A percentile compares a stretch with the other conserved stretches of the same genome.
Conservation (phyloP, 92 coral and sea anemone species). For the Plumapathes pennacea region DNA sequence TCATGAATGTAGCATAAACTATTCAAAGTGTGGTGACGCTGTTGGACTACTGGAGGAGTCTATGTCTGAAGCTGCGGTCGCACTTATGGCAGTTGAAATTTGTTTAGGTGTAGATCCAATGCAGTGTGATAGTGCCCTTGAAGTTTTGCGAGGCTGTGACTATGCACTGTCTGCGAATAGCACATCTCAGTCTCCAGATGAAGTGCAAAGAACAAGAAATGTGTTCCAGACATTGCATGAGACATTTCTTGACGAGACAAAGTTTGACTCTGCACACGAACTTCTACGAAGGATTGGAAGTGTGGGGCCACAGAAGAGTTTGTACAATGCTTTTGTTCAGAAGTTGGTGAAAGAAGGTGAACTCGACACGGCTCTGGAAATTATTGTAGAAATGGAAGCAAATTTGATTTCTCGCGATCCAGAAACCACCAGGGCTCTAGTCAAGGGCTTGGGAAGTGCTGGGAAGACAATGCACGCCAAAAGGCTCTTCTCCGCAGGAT, state of each 20-base stretch:
- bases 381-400: constrained; percentile 48
- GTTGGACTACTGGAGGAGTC: constrained; percentile 34
- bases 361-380: constrained; percentile 43
- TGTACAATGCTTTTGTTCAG: constrained; percentile 60
- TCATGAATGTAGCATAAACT: constrained; percentile 59
- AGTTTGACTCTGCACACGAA: constrained; percentile 35
- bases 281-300: constrained; percentile 61
- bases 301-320: constrained; percentile 13
- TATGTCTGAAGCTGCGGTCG: constrained; percentile 46
- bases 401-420: constrained; percentile 48
- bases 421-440: constrained; percentile 54
- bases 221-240: constrained; percentile 40
- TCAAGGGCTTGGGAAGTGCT: constrained; percentile 56
- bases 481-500: constrained; percentile 52
- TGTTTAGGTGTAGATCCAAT: constrained; percentile 60
- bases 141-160: constrained; percentile 66
- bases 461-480: constrained; percentile 51
- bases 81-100: constrained; percentile 72
- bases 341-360: constrained; percentile 36
- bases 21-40: constrained; percentile 47
- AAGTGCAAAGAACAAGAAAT: constrained; percentile 43
- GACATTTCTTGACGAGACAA: constrained; percentile 23
- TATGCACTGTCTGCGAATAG: constrained; percentile 48
- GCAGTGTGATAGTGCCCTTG: constrained; percentile 63
- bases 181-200: constrained; percentile 27